phyloP scores from a whole-genome alignment of 2,888 invertebrate genomes.

The Hybos culiciformis region DNA sequence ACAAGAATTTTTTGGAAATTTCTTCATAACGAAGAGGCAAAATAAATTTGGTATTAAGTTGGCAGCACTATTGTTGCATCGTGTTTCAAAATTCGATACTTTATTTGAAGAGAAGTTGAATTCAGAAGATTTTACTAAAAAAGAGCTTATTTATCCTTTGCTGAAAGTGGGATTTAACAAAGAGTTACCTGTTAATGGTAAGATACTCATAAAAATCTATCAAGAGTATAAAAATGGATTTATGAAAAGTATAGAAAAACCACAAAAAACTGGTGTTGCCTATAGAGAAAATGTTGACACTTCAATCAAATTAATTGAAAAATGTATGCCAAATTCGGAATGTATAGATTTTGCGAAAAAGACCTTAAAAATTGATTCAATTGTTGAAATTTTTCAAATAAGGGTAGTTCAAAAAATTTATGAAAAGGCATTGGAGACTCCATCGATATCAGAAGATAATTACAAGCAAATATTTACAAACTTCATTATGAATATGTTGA shows the following conservation, averaged over 20 bases:
- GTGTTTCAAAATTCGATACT: slow-evolving; percentile 16
- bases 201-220: slow-evolving; percentile 41
- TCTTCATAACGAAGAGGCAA: slow-evolving; percentile 39
- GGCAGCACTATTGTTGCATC: slow-evolving; percentile 43
- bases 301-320: slow-evolving; percentile 44
- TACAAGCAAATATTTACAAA: slow-evolving; percentile 40
- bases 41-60: slow-evolving; percentile 45
- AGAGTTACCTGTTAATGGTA: slow-evolving; percentile 26
- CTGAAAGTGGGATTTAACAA: slow-evolving; percentile 37
- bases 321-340: slow-evolving; percentile 44
- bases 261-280: slow-evolving; percentile 53
- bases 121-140: slow-evolving; percentile 39
- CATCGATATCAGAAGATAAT: slow-evolving; percentile 18
- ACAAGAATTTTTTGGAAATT: slow-evolving; percentile 40
- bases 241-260: slow-evolving; percentile 49
- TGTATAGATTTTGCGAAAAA: slow-evolving; percentile 44
- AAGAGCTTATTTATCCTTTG: slow-evolving; percentile 50
- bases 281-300: slow-evolving; percentile 45
- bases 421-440: slow-evolving; percentile 36
- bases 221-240: slow-evolving; percentile 48
- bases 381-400: slow-evolving; percentile 43
- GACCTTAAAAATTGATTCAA: slow-evolving; percentile 47
- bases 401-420: slow-evolving; percentile 42
- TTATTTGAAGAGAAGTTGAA: slow-evolving; percentile 20
- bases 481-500: slow-evolving; percentile 39